Conservation (phyloP, 2,113 vertebrate species). For the Cephalopterus ornatus region DNA sequence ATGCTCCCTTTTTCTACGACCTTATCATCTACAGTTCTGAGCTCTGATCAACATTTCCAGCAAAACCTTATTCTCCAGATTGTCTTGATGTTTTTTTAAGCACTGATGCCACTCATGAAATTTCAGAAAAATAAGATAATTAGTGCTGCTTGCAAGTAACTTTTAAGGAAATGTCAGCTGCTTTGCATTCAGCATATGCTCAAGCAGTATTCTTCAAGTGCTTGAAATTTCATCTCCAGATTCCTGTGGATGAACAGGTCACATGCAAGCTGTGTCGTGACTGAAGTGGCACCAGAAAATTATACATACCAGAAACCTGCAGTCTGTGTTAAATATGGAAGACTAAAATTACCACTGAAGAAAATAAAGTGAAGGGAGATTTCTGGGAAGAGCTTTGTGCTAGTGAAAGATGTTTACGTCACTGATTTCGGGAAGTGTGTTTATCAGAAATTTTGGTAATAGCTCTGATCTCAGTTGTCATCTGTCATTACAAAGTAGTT, state of each 20-base stretch:
- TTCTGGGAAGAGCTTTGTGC: background rate
- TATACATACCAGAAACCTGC: background rate
- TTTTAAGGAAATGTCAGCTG: constrained; percentile 25
- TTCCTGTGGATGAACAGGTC: background rate
- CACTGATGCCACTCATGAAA: background rate
- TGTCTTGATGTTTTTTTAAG: background rate
- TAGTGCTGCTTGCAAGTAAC: constrained; percentile 4
- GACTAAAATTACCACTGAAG: background rate
- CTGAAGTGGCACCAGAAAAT: background rate
- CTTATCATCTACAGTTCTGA: background rate
- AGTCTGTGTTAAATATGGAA: background rate
- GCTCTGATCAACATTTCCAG: background rate
- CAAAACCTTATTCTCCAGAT: background rate
- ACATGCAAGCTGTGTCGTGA: background rate
- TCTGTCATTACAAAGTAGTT: background rate
- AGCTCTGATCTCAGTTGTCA: background rate
- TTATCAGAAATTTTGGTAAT: background rate
- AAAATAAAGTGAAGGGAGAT: background rate
- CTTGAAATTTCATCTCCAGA: background rate
- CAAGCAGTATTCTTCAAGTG: background rate
- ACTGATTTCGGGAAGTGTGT: background rate
- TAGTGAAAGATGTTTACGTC: background rate
- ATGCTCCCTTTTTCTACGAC: background rate
- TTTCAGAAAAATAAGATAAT: constrained; percentile 5
- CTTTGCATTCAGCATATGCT: background rate